Conservation (phyloP, 64 coral and sea anemone species). For the Montipora foliosa region DNA sequence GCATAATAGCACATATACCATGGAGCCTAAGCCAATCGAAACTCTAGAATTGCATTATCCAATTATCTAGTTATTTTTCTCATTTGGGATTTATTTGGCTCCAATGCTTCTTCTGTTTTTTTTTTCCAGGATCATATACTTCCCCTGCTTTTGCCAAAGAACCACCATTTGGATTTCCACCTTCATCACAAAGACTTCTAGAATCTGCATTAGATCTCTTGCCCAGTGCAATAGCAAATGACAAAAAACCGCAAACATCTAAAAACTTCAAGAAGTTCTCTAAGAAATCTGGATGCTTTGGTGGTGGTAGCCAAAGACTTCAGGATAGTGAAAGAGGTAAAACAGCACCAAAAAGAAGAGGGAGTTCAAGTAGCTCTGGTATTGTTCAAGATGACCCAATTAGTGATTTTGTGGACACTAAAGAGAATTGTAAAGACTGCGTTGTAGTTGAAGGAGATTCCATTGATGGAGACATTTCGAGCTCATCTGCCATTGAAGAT, state of each 20-base stretch:
- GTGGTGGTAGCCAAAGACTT: not conserved
- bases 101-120: too few species aligned
- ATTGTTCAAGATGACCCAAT: constrained; percentile 10
- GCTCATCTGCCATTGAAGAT: constrained; percentile 73
- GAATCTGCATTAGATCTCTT: constrained; percentile 82
- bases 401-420: constrained; percentile 40
- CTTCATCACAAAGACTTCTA: constrained; percentile 78
- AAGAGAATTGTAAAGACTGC: constrained; percentile 38
- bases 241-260: not conserved
- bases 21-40: too few species aligned
- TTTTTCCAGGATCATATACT: constrained; percentile 42
- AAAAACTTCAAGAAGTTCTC: not conserved
- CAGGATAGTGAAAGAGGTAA: not conserved
- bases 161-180: constrained; percentile 90
- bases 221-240: constrained; percentile 23
- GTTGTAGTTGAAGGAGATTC: constrained; percentile 40
- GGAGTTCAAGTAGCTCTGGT: not conserved
- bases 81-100: too few species aligned
- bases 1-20: too few species aligned
- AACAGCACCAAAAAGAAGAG: not conserved
- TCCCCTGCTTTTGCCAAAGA: constrained; percentile 47
- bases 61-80: too few species aligned
- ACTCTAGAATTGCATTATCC: too few species aligned
- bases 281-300: not conserved
- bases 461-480: constrained; percentile 70